Percentiles rank a stretch among this genome's conserved stretches.
Conservation (phyloP, 64 coral and sea anemone genomes). For the Montipora efflorescens region DNA sequence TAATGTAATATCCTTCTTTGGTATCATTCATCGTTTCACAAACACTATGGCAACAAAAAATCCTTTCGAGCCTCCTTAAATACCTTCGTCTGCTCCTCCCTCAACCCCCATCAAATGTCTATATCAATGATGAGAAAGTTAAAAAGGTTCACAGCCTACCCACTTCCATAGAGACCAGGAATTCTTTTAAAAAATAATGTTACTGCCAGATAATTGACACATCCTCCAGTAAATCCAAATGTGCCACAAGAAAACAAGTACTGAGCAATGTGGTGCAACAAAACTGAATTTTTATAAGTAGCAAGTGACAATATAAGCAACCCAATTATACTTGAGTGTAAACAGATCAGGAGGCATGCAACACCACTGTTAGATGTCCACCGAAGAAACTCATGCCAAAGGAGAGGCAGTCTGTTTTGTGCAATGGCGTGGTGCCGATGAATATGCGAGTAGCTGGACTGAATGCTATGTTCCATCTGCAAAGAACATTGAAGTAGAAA, state of each 20-base stretch:
- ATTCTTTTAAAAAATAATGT: slow-evolving; percentile 71
- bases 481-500: background rate
- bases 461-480: slow-evolving; percentile 39
- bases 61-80: too few relatives aligned
- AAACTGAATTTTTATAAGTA: background rate
- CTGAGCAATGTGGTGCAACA: slow-evolving; percentile 61
- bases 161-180: slow-evolving; percentile 71
- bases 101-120: too few relatives aligned
- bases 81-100: too few relatives aligned
- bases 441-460: background rate
- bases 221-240: slow-evolving; percentile 86
- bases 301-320: slow-evolving; percentile 74
- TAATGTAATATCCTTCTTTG: too few relatives aligned
- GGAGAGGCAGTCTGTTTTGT: slow-evolving; percentile 63
- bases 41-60: too few relatives aligned
- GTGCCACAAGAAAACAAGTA: slow-evolving; percentile 93
- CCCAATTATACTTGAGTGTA: slow-evolving; percentile 77
- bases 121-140: background rate
- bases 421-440: background rate
- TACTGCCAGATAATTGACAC: slow-evolving; percentile 76
- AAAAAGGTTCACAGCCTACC: slow-evolving; percentile 59
- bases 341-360: slow-evolving; percentile 59
- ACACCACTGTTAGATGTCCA: slow-evolving; percentile 51
- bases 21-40: too few relatives aligned
- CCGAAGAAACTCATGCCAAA: slow-evolving; percentile 22